Evolutionary conservation across 2,797 vertebrate genomes (phyloP).

Genomic region (Tapera naevia): DNA sequence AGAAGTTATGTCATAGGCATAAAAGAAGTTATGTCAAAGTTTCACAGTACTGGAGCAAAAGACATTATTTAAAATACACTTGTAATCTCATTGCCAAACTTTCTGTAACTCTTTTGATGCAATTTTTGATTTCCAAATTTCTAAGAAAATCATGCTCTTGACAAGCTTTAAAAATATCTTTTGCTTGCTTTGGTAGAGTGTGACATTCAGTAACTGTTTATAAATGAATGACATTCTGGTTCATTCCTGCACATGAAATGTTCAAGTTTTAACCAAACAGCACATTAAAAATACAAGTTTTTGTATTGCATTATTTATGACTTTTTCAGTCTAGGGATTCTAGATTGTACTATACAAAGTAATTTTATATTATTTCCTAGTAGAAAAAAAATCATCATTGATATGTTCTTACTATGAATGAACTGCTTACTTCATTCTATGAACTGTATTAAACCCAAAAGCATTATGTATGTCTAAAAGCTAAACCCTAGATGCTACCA

Average conservation of each 20-base stretch:
- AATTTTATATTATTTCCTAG: not conserved
- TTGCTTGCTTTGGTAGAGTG: not conserved
- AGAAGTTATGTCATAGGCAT: not conserved
- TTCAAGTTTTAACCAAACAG: not conserved
- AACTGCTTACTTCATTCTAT: not conserved
- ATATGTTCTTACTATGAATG: not conserved
- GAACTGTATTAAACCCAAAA: not conserved
- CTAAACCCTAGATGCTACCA: not conserved
- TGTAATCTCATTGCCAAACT: not conserved
- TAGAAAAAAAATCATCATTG: not conserved
- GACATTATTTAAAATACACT: not conserved
- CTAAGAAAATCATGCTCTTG: not conserved
- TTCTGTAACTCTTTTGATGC: not conserved
- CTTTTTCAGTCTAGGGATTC: not conserved
- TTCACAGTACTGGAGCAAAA: not conserved
- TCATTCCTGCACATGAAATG: not conserved
- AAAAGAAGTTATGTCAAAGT: not conserved
- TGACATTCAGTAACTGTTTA: not conserved
- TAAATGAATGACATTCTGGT: not conserved
- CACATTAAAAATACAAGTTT: not conserved
- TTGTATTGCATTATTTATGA: not conserved
- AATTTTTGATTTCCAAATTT: not conserved
- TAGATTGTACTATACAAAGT: not conserved
- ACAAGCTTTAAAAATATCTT: not conserved
- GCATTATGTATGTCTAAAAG: not conserved